Evolutionary conservation across 2,797 vertebrate genomes (phyloP).

Genomic region (Helostoma temminkii): DNA sequence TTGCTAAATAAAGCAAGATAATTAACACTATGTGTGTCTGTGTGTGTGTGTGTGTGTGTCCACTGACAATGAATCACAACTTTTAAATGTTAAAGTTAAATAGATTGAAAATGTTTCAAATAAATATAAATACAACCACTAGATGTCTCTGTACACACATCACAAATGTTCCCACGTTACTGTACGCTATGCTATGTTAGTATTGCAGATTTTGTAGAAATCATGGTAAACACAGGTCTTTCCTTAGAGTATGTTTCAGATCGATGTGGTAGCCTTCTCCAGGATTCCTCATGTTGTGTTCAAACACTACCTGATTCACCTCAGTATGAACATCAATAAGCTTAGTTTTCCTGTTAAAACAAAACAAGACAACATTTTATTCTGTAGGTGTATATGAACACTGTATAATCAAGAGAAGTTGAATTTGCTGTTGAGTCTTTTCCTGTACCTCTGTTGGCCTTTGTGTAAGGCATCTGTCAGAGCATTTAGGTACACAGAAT

Average conservation of each 20-base stretch:
- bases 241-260: constrained; percentile 90
- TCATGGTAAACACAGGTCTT: no score
- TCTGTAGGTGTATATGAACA: background rate
- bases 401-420: background rate
- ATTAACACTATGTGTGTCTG: no score
- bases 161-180: constrained; percentile 32
- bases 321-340: constrained; percentile 87
- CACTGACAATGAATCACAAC: background rate
- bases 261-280: constrained; percentile 79
- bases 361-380: constrained; percentile 41
- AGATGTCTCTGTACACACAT: constrained; percentile 52
- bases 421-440: constrained; percentile 4
- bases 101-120: background rate
- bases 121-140: constrained; percentile 13
- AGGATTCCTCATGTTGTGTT: constrained; percentile 82
- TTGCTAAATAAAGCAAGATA: background rate
- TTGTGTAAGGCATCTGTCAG: constrained; percentile 82
- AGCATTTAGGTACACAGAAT: constrained; percentile 85
- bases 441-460: constrained; percentile 74
- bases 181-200: background rate
- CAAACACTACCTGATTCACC: constrained; percentile 85
- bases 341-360: constrained; percentile 82
- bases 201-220: no score
- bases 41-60: background rate
- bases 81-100: background rate